Base-by-base conservation (phyloP, 1,140 invertebrate species). In the Drosophila nikananu region DNA sequence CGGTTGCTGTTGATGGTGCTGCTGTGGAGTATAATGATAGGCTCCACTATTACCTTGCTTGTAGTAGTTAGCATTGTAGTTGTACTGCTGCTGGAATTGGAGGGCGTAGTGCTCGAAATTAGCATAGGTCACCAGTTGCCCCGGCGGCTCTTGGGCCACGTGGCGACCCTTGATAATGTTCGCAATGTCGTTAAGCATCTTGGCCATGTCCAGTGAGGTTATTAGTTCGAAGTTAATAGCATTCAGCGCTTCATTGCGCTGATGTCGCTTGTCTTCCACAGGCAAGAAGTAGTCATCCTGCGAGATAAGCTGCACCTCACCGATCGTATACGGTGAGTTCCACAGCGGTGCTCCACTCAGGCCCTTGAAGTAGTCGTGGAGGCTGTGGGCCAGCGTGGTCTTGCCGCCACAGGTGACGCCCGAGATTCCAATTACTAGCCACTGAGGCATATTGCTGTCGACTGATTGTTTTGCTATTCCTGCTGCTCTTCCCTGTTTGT, bases 341-440 rank as follows among this genome's bases (percentile, higher is more conserved):
- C 92, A 91, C 6, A 91, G 44, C 10, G 79, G 81, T 0, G 70
- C 80, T 59, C 83, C 83, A 13, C 77, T 68, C 13, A 83, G 42
- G 0, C 73, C 80, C 52, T 93, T 91, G 21, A 95, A 94, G 30
- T 93, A 93, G 46, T 95, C 91, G 5, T 94, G 91, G 10, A 97
- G 74, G 73, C 93, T 93, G 25, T 94, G 94, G 0, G 96, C 94
- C 19, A 97, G 77, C 0, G 96, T 96, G 2, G 96, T 96, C 94
- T 98, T 98, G 41, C 97, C 97, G 52, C 96, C 96, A 77, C 96
- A 96, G 0, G 97, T 97, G 5, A 96, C 95, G 2, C 97, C 97
- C 13, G 96, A 95, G 73, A 97, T 95, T 23, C 96, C 97, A 61
- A 97, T 94, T 13, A 97, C 91, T 19, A 96, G 83, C 96, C 95